Evolutionary conservation across 2,113 vertebrate genomes (phyloP), one percentile per base, ranked within the genome.

Genomic region (Crotalus viridis): DNA sequence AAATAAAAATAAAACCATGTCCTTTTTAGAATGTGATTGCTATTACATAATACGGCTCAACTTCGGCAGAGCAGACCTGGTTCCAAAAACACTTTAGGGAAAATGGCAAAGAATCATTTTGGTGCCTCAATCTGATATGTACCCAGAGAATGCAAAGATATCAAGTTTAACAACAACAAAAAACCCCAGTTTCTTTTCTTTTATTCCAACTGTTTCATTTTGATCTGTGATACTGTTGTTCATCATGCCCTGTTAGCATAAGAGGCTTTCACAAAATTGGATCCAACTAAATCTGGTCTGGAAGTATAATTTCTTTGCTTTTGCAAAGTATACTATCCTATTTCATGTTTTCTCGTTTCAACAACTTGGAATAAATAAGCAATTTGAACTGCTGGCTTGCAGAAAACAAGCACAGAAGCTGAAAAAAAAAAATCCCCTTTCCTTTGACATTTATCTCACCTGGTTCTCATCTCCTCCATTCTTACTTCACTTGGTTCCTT

Each of bases 61-160:
- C 46, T n/a, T 61, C 3, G 21, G 33, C 59, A 89, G 19, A 43
- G 55, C 15, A 85, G 51, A 22, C 22, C 3, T 9, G n/a, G n/a
- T 52, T 85, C n/a, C 51, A 61, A 57, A 26, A 46, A 89, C 43
- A 10, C 87, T 89, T 19, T 54, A 61, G 9, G 48, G 56, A 54
- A 91, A 91, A 85, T 64, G n/a, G 46, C 87, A 89, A 26, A 43
- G 46, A 89, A 91, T 61, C 89, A 89, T 85, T 64, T 91, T 88
- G 17, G 87, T 26, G 48, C 56, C 57, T 57, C 43, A 26, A 39
- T 51, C 90, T 15, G 28, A 57, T 33, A 26, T 22, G 6, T 17
- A 81, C 43, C 88, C n/a, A 3, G 33, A 89, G 12, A 89, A 56
- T 88, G 51, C 51, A 28, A 12, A 48, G 3, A 55, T 13, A 46